A percentile compares a stretch with the other conserved stretches of the same genome.
Evolutionary conservation across 2,888 invertebrate genomes (phyloP).

Genomic region (Patella ulyssiponensis): DNA sequence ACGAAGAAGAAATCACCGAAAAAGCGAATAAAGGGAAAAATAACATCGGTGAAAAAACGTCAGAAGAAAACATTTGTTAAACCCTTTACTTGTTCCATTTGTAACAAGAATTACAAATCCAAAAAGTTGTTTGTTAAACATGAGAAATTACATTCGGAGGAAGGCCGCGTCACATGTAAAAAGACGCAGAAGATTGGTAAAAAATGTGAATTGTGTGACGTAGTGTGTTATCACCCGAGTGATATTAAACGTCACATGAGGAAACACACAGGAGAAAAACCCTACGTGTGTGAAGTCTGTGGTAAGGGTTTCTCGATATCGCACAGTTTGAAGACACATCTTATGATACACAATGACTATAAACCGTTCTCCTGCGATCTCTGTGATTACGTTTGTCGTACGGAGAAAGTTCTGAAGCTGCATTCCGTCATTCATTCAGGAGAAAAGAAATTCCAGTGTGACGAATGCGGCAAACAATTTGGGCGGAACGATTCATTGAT

Average conservation of each 20-base stretch:
- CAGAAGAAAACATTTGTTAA: too few species aligned
- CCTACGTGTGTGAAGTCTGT: background rate
- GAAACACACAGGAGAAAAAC: background rate
- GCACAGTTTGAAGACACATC: background rate
- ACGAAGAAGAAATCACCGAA: too few species aligned
- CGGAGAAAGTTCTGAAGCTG: background rate
- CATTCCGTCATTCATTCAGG: background rate
- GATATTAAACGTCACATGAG: background rate
- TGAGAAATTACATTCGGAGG: too few species aligned
- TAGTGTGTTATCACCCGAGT: background rate
- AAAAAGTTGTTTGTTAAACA: too few species aligned
- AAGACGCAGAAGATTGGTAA: too few species aligned
- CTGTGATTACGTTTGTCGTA: background rate
- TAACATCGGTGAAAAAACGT: too few species aligned
- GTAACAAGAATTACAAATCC: too few species aligned
- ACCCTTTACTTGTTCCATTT: too few species aligned
- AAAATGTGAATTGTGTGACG: background rate
- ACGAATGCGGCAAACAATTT: background rate
- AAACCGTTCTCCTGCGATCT: background rate
- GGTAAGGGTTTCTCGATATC: background rate
- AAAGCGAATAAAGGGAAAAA: too few species aligned
- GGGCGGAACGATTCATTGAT: background rate
- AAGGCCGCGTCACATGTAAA: too few species aligned
- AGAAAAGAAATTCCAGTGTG: constrained; percentile 7
- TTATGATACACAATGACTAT: background rate